Percentiles rank a stretch among this genome's conserved stretches.
phyloP scores from a whole-genome alignment of 2,888 invertebrate species.

The Thalpophila matura region DNA sequence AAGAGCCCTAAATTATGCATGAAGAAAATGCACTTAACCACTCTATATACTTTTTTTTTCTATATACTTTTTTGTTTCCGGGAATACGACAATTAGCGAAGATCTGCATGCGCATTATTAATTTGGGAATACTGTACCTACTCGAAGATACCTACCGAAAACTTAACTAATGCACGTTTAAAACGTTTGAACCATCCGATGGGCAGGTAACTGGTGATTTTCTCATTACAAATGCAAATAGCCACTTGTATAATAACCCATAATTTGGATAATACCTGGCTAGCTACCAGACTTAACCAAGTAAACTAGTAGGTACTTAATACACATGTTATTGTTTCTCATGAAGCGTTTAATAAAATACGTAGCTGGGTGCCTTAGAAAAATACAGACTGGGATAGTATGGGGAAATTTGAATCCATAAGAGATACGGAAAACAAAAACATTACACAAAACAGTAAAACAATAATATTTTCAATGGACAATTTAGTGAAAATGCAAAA shows the following conservation, averaged over 20 bases:
- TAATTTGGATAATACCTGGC: conserved; percentile 52
- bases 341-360: neutral
- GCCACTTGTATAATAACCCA: conserved; percentile 44
- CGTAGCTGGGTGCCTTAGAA: neutral
- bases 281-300: neutral
- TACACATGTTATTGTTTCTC: neutral
- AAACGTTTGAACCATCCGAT: conserved; percentile 3
- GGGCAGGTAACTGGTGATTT: conserved; percentile 57
- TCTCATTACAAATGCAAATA: conserved; percentile 67
- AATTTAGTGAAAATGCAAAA: conserved; percentile 44
- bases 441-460: no score
- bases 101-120: no score
- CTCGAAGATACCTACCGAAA: neutral
- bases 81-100: no score
- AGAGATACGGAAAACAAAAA: no score
- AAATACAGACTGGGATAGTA: no score
- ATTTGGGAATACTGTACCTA: no score
- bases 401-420: no score
- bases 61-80: no score
- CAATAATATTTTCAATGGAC: rapidly evolving
- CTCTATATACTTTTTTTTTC: no score
- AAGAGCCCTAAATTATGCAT: no score
- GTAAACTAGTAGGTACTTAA: neutral
- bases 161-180: conserved; percentile 12
- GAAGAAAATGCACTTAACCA: no score